Evolutionary conservation across 2,797 vertebrate genomes (phyloP).

Genomic region (Lacerta bilineata): DNA sequence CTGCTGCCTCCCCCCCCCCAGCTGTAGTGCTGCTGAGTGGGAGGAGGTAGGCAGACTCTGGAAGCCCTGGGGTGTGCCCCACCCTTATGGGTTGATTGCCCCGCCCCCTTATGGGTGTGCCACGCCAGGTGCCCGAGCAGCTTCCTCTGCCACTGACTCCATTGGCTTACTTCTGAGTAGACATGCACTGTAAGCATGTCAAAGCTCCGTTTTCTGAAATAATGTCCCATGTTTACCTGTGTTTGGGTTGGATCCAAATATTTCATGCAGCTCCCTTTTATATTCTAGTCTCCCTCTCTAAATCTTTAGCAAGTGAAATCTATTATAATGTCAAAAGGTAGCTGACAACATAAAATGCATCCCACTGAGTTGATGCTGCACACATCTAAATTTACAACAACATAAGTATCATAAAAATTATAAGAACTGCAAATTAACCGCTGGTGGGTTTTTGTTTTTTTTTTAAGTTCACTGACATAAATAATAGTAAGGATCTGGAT

Average conservation of each 20-base stretch:
- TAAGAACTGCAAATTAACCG: conserved; percentile 82
- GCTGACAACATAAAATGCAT: conserved; percentile 80
- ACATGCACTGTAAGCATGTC: neutral
- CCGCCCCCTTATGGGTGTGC: too few relatives aligned
- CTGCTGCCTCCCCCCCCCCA: too few relatives aligned
- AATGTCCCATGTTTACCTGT: conserved; percentile 34
- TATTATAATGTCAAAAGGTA: conserved; percentile 84
- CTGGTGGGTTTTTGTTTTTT: conserved; percentile 63
- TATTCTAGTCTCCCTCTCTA: conserved; percentile 65
- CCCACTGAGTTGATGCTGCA: conserved; percentile 78
- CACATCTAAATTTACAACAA: conserved; percentile 80
- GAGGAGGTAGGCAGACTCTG: too few relatives aligned
- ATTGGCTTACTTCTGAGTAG: neutral
- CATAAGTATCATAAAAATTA: conserved; percentile 80
- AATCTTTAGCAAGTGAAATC: conserved; percentile 81
- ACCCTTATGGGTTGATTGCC: too few relatives aligned
- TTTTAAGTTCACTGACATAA: conserved; percentile 79
- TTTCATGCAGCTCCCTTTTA: conserved; percentile 6
- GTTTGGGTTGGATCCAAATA: conserved; percentile 65
- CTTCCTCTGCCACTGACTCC: neutral
- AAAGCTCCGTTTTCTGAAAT: neutral
- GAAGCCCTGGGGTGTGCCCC: too few relatives aligned
- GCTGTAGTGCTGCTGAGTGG: too few relatives aligned
- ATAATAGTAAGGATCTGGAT: conserved; percentile 80
- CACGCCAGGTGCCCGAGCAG: too few relatives aligned